A percentile compares a stretch with the other conserved stretches of the same genome.
Conservation (phyloP, 2,888 invertebrate species). For the Dolomedes plantarius region DNA sequence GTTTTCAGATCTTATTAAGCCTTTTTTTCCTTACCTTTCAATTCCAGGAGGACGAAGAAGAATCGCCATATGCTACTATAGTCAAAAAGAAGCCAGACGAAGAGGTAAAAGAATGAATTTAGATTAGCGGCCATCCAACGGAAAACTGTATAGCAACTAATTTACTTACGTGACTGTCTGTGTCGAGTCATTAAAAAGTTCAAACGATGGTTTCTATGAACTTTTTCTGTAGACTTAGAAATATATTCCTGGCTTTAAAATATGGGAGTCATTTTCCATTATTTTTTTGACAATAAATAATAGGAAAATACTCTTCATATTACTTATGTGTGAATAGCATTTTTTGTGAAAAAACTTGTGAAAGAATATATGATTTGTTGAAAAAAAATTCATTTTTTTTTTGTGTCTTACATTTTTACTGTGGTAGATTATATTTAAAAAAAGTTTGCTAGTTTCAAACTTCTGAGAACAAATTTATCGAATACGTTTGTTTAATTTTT, state of each 20-base stretch:
- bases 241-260: not conserved
- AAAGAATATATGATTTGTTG: not conserved
- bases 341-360: too few relatives aligned
- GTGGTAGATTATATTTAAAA: not conserved
- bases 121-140: not conserved
- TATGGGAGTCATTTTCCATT: not conserved
- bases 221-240: not conserved
- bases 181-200: not conserved
- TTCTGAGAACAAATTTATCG: slow-evolving; percentile 6
- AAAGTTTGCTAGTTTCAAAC: not conserved
- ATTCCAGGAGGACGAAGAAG: slow-evolving; percentile 46
- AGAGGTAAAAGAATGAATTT: not conserved
- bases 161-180: not conserved
- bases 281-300: not conserved
- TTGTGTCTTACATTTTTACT: not conserved
- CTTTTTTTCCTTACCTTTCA: not conserved
- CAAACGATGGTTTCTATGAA: not conserved
- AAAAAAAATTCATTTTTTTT: not conserved
- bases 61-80: slow-evolving; percentile 69
- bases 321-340: not conserved
- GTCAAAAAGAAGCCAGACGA: slow-evolving; percentile 43
- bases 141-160: too few relatives aligned
- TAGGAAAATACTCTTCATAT: not conserved
- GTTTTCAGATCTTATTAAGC: too few relatives aligned
- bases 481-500: not conserved